Evolutionary conservation across 2,888 invertebrate species (phyloP), one percentile per base, ranked within the genome.

Genomic region (Neuroscelio doddi): DNA sequence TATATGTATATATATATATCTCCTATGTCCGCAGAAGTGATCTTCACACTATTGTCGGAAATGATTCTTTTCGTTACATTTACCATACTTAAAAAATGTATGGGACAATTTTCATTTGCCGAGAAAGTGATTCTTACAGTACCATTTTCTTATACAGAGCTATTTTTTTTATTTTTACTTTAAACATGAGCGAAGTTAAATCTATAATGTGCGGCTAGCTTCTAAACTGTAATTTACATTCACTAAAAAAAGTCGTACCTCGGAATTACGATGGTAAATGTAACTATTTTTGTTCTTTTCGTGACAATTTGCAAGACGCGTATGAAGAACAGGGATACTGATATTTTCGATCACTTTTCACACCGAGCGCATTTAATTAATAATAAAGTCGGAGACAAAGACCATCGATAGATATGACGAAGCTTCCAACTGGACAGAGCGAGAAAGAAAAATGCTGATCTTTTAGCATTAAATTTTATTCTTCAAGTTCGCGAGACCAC

Each of bases 231-330:
- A n/a, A n/a, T n/a, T n/a, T n/a, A n/a, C n/a, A n/a, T n/a, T n/a
- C n/a, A n/a, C n/a, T n/a, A n/a, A n/a, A n/a, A n/a, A n/a, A n/a
- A n/a, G n/a, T n/a, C n/a, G n/a, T n/a, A n/a, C n/a, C n/a, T n/a
- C n/a, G n/a, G n/a, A n/a, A n/a, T n/a, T n/a, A n/a, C 49, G 61
- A 12, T 49, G 53, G 61, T 61, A 61, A 61, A 61, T 49, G 53
- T 53, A 62, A 49, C 55, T 50, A 50, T 9, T 21, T 5, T 21
- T 21, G 2, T 21, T 21, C 21, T 21, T 21, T 21, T 5, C 21
- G 21, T 21, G 21, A 2, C 3, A 2, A 30, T 2, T 30, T 9
- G 9, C 10, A 9, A 30, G 1, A 30, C 10, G 9, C 30, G 30
- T 30, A 30, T 5, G 8, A 30, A 21, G 21, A 21, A 21, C 21